These are phyloP conservation scores for Vulpes lagopus DNA, from an alignment of 2,113 vertebrate species.

Conservation along the genomic window DNA sequence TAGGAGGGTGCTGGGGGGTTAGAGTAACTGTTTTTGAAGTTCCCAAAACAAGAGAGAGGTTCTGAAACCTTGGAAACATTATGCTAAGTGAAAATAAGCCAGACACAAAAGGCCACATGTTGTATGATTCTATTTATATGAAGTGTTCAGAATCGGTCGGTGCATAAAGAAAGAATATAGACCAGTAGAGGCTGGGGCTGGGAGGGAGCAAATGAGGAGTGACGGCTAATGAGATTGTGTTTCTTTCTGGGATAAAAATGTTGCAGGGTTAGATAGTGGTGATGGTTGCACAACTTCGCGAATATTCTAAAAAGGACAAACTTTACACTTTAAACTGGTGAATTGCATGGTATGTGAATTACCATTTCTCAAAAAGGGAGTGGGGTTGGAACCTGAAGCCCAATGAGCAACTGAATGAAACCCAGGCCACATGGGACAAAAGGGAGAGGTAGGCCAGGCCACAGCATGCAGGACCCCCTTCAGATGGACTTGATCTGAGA, in stretches of 20 bases:
- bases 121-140: neutral
- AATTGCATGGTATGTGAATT: neutral
- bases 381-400: neutral
- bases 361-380: neutral
- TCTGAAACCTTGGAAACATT: neutral
- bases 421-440: neutral
- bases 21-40: neutral
- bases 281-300: neutral
- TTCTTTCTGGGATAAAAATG: neutral
- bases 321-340: neutral
- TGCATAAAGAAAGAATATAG: neutral
- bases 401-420: neutral
- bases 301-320: neutral
- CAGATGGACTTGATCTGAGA: neutral
- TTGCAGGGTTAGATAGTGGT: neutral
- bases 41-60: neutral
- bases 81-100: neutral
- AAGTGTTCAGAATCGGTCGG: neutral
- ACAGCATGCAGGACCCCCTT: neutral
- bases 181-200: neutral
- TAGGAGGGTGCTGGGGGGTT: accelerated
- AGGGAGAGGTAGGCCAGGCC: neutral
- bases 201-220: neutral
- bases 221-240: too few species aligned
- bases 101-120: neutral